These are phyloP conservation scores for Peromyscus aztecus DNA, from an alignment of 2,797 vertebrate genomes.

Conservation along the genomic window DNA sequence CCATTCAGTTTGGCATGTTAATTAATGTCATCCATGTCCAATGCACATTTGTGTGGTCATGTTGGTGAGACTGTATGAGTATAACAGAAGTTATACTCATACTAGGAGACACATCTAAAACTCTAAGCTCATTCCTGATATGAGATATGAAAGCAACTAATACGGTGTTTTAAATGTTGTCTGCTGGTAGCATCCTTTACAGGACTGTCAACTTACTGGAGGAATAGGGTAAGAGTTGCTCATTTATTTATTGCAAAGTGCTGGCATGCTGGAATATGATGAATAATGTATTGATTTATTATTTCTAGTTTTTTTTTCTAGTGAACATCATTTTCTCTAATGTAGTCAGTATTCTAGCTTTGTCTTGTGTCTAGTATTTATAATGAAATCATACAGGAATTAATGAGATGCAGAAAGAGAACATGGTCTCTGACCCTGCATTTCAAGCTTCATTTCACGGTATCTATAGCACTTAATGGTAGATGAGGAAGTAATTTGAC, in stretches of 20 bases:
- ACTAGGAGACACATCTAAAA: neutral
- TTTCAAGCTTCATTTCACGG: constrained; percentile 67
- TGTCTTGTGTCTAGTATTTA: constrained; percentile 56
- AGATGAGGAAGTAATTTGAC: constrained; percentile 76
- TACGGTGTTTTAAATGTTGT: neutral
- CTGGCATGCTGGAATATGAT: neutral
- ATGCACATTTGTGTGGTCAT: neutral
- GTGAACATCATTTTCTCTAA: constrained; percentile 37
- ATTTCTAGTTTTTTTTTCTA: constrained; percentile 5
- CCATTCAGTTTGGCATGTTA: neutral
- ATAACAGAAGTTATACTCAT: neutral
- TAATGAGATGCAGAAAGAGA: constrained; percentile 68
- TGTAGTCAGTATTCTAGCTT: constrained; percentile 31
- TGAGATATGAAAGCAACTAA: neutral
- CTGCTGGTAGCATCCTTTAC: neutral
- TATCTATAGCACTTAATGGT: constrained; percentile 66
- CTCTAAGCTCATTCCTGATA: constrained; percentile 34
- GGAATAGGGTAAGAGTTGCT: neutral
- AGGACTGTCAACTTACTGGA: neutral
- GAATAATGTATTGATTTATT: constrained; percentile 43
- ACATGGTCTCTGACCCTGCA: constrained; percentile 59
- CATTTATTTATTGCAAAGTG: neutral
- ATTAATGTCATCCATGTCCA: neutral
- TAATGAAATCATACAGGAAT: constrained; percentile 53
- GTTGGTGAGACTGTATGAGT: neutral